These are phyloP conservation scores for Drosophila melanosoma DNA, from an alignment of 2,888 invertebrate genomes.

Conservation along the genomic window DNA sequence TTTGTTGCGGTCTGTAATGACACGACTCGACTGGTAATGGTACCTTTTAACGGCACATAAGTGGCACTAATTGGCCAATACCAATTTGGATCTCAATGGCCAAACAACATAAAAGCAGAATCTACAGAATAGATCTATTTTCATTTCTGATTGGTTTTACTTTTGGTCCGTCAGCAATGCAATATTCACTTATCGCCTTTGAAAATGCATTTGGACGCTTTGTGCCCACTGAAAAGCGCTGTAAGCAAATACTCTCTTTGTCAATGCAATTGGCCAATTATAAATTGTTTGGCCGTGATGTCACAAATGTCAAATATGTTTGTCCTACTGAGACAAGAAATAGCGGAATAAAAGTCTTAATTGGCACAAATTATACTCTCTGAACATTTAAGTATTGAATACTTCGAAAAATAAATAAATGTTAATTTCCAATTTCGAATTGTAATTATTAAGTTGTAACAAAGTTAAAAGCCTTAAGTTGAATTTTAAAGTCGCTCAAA, in stretches of 20 bases:
- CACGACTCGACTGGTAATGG: constrained; percentile 1
- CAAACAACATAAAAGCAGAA: constrained; percentile 1
- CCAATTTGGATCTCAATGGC: constrained; percentile 54
- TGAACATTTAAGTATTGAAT: neutral
- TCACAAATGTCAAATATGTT: neutral
- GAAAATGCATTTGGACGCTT: constrained; percentile 15
- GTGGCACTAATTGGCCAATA: constrained; percentile 70
- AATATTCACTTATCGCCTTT: constrained; percentile 8
- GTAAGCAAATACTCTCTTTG: neutral
- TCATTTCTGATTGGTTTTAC: neutral
- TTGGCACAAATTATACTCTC: neutral
- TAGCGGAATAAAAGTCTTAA: too few relatives aligned
- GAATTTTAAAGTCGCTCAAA: neutral
- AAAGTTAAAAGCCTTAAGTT: neutral
- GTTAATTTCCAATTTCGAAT: neutral
- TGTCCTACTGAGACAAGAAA: neutral
- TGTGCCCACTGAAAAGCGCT: constrained; percentile 1
- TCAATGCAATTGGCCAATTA: constrained; percentile 43
- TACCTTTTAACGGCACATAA: constrained; percentile 41
- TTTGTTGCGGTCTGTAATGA: neutral
- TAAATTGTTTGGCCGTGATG: constrained; percentile 7
- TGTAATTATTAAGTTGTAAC: neutral
- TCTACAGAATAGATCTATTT: constrained; percentile 2
- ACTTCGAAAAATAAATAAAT: neutral
- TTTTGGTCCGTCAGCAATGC: constrained; percentile 31